Evolutionary conservation across 2,888 invertebrate genomes (phyloP).

Genomic region (Exocentrus adspersus): DNA sequence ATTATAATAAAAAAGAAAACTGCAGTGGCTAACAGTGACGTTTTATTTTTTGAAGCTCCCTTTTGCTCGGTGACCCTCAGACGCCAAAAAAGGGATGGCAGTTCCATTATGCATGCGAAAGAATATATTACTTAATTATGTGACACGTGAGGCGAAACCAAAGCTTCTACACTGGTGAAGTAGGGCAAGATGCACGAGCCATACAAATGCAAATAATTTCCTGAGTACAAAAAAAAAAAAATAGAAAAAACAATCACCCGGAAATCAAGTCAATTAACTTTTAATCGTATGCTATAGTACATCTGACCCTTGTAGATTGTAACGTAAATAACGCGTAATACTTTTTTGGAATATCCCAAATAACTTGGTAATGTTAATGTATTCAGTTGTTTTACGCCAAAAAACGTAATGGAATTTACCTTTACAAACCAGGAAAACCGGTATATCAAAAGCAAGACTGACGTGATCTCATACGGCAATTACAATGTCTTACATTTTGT

Average conservation of each 20-base stretch:
- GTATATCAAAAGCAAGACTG: neutral
- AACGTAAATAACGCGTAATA: neutral
- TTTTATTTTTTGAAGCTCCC: no score
- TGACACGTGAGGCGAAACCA: neutral
- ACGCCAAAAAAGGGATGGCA: neutral
- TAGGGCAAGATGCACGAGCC: no score
- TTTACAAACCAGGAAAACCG: neutral
- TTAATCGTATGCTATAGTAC: neutral
- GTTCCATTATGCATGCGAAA: neutral
- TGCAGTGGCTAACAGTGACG: no score
- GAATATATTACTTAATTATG: neutral
- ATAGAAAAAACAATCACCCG: constrained; percentile 1
- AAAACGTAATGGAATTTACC: neutral
- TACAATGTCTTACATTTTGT: no score
- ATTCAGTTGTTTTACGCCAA: neutral
- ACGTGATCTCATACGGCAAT: no score
- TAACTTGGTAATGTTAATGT: neutral
- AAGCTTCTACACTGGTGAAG: neutral
- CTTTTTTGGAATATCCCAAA: constrained; percentile 8
- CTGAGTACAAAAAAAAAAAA: neutral
- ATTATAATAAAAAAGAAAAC: no score
- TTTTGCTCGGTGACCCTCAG: neutral
- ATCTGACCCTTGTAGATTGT: constrained; percentile 1
- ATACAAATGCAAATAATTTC: neutral
- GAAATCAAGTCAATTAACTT: constrained; percentile 4